Conservation (phyloP, 2,797 vertebrate genomes). For the Amniataba percoides region DNA sequence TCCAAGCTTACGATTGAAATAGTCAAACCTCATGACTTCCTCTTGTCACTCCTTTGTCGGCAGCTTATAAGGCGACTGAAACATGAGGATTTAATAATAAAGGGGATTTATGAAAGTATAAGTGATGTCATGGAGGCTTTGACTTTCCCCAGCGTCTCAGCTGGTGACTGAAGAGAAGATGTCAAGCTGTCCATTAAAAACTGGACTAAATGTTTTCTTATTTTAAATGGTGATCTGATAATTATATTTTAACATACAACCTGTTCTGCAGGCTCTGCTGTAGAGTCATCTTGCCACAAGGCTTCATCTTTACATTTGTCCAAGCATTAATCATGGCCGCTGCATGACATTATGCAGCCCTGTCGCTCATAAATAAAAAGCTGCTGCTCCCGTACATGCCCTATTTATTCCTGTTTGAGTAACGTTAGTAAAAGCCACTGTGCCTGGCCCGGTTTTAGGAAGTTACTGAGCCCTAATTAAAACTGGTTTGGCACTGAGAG, state of each 20-base stretch:
- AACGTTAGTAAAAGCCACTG: not conserved
- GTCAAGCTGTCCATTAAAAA: not conserved
- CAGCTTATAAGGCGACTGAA: not conserved
- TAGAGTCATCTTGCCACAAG: not conserved
- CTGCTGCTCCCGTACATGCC: not conserved
- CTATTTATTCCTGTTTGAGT: not conserved
- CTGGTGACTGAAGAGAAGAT: not conserved
- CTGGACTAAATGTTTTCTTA: not conserved
- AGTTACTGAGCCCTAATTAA: not conserved
- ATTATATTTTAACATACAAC: not conserved
- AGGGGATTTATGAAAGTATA: not conserved
- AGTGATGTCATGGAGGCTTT: not conserved
- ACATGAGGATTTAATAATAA: constrained; percentile 1
- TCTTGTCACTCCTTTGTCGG: not conserved
- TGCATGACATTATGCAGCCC: not conserved
- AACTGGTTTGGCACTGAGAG: not conserved
- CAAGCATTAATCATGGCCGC: not conserved
- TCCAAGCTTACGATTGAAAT: not conserved
- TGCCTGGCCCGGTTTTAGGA: not conserved
- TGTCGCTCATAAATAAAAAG: not conserved
- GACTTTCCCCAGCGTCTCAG: not conserved
- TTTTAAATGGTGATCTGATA: not conserved
- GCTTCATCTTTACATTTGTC: not conserved
- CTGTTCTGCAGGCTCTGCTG: not conserved
- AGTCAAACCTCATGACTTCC: not conserved